Evolutionary conservation across 2,797 vertebrate genomes (phyloP).

Genomic region (Mionectes olivaceus): DNA sequence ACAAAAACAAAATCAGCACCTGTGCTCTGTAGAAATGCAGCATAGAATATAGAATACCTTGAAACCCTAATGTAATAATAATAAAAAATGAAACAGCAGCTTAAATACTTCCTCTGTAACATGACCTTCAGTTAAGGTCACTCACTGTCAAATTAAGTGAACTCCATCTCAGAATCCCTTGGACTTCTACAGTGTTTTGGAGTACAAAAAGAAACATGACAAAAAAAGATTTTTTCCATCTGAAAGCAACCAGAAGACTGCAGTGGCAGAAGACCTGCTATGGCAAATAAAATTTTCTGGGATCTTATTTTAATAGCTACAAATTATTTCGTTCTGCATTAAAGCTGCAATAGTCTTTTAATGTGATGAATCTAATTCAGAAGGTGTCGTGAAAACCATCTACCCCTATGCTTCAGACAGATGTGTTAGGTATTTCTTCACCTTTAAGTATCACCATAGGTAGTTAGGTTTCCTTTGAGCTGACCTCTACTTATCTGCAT

Average conservation of each 20-base stretch:
- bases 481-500: neutral
- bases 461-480: neutral
- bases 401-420: neutral
- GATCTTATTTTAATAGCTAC: neutral
- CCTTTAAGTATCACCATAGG: neutral
- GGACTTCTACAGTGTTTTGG: neutral
- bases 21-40: neutral
- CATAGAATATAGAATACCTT: neutral
- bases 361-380: neutral
- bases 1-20: neutral
- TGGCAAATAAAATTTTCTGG: neutral
- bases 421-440: neutral
- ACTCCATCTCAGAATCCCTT: neutral
- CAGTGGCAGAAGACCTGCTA: neutral
- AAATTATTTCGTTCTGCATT: neutral
- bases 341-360: neutral
- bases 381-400: neutral
- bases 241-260: neutral
- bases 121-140: neutral
- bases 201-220: neutral
- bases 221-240: neutral
- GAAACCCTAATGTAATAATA: neutral
- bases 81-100: neutral
- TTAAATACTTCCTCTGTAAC: neutral
- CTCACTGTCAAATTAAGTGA: neutral